Conservation (phyloP, 2,797 vertebrate genomes). For the Lindbergichthys nudifrons region DNA sequence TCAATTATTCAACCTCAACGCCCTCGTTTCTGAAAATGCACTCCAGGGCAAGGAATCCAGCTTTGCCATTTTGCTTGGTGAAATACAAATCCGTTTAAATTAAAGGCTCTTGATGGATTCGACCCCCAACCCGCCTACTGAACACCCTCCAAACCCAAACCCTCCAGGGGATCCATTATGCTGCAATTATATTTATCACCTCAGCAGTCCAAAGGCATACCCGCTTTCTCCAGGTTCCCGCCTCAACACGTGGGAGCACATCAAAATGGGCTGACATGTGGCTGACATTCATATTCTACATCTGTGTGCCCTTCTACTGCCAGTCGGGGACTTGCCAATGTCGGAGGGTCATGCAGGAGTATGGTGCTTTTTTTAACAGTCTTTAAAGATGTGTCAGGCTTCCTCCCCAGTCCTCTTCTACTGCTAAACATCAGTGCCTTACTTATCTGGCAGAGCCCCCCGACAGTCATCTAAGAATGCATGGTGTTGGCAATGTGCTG, state of each 20-base stretch:
- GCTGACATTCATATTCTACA: slow-evolving; percentile 64
- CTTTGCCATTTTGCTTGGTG: slow-evolving; percentile 67
- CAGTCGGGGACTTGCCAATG: slow-evolving; percentile 51
- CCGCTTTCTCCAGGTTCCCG: slow-evolving; percentile 31
- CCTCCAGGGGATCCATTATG: slow-evolving; percentile 70
- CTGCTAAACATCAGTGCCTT: slow-evolving; percentile 41
- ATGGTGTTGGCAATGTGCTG: slow-evolving; percentile 65
- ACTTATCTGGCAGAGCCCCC: slow-evolving; percentile 20
- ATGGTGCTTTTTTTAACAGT: slow-evolving; percentile 45
- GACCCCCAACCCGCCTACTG: slow-evolving; percentile 45
- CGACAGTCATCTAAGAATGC: slow-evolving; percentile 49
- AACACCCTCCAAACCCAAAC: slow-evolving; percentile 56
- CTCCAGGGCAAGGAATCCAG: slow-evolving; percentile 50
- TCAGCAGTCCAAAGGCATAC: slow-evolving; percentile 64
- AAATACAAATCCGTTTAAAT: slow-evolving; percentile 76
- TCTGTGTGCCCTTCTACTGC: slow-evolving; percentile 50
- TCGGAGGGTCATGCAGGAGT: slow-evolving; percentile 40
- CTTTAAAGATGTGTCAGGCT: slow-evolving; percentile 38
- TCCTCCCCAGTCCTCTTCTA: slow-evolving; percentile 18
- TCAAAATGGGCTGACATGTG: slow-evolving; percentile 66
- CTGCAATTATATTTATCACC: slow-evolving; percentile 83
- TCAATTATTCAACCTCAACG: slow-evolving; percentile 80
- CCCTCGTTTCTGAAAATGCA: slow-evolving; percentile 68
- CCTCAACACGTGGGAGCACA: slow-evolving; percentile 60
- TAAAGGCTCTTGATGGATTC: slow-evolving; percentile 71